These are phyloP conservation scores for Orestias chungarensis DNA, from an alignment of 2,797 vertebrate species.

Conservation along the genomic window DNA sequence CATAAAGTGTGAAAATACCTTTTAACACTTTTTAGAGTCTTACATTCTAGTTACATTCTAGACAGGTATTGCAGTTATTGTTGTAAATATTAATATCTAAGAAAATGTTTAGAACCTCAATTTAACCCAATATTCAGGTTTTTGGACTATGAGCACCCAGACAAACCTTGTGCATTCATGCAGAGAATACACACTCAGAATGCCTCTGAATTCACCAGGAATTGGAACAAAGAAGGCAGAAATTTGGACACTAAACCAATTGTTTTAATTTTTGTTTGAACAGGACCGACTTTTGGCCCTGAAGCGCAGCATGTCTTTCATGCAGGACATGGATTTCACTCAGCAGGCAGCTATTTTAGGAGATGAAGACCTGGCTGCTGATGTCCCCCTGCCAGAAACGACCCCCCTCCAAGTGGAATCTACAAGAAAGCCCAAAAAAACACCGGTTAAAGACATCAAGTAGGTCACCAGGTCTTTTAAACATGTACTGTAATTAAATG, in stretches of 20 bases:
- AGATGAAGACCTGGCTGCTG: conserved; percentile 87
- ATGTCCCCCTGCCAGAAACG: conserved; percentile 88
- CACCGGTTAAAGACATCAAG: conserved; percentile 92
- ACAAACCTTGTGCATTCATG: not conserved
- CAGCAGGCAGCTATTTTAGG: conserved; percentile 98
- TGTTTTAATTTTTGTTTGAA: conserved; percentile 84
- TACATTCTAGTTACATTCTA: too few species aligned
- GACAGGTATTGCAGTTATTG: too few species aligned
- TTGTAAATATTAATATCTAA: not conserved
- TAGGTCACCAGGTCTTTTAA: conserved; percentile 88
- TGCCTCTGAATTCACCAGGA: not conserved
- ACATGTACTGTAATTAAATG: not conserved
- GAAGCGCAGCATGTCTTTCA: conserved; percentile 99
- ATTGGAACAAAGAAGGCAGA: not conserved
- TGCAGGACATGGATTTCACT: conserved; percentile 99
- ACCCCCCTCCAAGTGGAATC: conserved; percentile 88
- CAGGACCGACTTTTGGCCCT: conserved; percentile 97
- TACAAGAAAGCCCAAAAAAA: conserved; percentile 94
- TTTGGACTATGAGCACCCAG: not conserved
- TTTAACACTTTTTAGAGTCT: too few species aligned
- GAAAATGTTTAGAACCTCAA: not conserved
- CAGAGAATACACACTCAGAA: not conserved
- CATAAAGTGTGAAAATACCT: too few species aligned
- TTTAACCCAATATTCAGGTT: not conserved
- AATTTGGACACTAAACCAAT: not conserved